Evolutionary conservation across 2,888 invertebrate genomes (phyloP).

Genomic region (Trichogramma dendrolimi): DNA sequence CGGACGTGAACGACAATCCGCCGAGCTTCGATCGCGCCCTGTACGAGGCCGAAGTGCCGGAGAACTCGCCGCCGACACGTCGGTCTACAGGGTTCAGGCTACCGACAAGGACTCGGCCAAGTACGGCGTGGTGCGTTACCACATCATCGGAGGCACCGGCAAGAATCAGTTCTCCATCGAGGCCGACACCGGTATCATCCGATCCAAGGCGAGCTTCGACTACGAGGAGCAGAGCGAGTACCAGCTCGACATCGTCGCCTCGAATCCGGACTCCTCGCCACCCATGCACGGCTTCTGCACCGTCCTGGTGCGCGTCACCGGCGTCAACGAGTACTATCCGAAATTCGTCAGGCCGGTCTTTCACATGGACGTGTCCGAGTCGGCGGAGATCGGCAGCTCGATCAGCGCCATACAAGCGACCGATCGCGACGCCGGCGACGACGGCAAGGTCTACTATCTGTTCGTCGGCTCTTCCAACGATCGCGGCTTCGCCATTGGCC

Average conservation of each 20-base stretch:
- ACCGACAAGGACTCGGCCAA: constrained; percentile 82
- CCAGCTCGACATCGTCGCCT: constrained; percentile 72
- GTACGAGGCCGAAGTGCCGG: constrained; percentile 75
- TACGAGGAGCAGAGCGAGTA: constrained; percentile 79
- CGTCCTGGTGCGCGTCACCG: constrained; percentile 72
- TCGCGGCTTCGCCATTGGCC: constrained; percentile 80
- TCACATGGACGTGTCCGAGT: constrained; percentile 89
- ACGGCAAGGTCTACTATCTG: constrained; percentile 85
- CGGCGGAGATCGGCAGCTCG: constrained; percentile 77
- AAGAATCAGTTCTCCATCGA: constrained; percentile 76
- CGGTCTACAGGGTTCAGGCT: constrained; percentile 72
- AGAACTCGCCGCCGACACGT: constrained; percentile 76
- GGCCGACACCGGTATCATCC: constrained; percentile 70
- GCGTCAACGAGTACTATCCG: constrained; percentile 85
- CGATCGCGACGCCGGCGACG: constrained; percentile 83
- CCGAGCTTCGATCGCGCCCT: constrained; percentile 76
- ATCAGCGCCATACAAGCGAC: constrained; percentile 85
- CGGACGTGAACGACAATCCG: constrained; percentile 91
- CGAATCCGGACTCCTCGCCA: constrained; percentile 73
- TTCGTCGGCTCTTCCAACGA: constrained; percentile 91
- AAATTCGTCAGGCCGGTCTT: constrained; percentile 85
- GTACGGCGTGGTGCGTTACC: constrained; percentile 80
- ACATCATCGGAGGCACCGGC: constrained; percentile 72
- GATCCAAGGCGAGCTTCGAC: constrained; percentile 74
- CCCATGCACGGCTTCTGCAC: constrained; percentile 71